These are phyloP conservation scores for Cheirogaleus medius DNA, from an alignment of 2,113 vertebrate species.

Conservation along the genomic window DNA sequence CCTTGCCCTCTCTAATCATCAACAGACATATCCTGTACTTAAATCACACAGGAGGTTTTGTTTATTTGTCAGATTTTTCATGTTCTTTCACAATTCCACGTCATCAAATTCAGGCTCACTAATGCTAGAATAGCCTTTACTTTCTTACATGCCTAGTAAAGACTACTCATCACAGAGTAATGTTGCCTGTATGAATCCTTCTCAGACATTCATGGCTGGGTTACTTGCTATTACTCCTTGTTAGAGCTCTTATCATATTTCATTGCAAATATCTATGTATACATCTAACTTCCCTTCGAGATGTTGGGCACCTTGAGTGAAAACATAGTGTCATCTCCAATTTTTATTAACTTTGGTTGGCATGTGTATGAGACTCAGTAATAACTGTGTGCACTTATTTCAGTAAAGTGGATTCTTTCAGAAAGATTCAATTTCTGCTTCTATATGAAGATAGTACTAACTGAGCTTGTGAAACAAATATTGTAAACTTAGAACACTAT, in stretches of 20 bases:
- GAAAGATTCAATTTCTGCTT: conserved; percentile 1
- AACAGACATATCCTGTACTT: background rate
- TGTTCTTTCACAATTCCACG: background rate
- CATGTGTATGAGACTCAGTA: background rate
- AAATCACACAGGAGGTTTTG: background rate
- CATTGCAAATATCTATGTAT: background rate
- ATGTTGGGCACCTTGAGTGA: background rate
- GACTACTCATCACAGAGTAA: background rate
- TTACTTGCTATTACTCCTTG: background rate
- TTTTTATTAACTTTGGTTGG: background rate
- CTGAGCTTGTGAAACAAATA: background rate
- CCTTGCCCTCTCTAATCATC: accelerated
- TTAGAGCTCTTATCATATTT: background rate
- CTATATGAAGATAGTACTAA: background rate
- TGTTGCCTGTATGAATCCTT: background rate
- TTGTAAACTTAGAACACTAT: background rate
- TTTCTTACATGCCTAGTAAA: background rate
- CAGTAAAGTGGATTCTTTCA: background rate
- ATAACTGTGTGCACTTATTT: background rate
- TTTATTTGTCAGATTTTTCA: background rate
- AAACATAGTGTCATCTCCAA: background rate
- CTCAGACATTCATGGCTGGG: background rate
- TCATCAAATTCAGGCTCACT: background rate
- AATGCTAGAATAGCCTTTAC: background rate
- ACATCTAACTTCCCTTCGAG: background rate